Base-by-base conservation (phyloP, 92 coral and sea anemone species). In the Porites evermanni region DNA sequence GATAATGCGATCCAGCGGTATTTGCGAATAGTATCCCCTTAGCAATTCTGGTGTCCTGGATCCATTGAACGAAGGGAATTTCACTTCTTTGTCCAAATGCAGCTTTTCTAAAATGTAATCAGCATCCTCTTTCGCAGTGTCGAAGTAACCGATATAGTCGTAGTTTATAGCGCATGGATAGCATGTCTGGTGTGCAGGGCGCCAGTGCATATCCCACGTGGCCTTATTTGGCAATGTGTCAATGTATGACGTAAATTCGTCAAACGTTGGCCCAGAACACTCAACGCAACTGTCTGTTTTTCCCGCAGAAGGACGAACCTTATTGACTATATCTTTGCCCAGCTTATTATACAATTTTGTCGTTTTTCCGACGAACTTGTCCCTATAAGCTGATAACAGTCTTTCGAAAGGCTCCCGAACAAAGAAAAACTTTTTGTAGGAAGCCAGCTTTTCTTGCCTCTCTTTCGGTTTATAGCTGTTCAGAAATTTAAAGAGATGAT, bases 361-460 rank as follows among this genome's bases (percentile, higher is more conserved):
- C 26, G 85, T 81, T 54, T 81, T 54, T 7, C 67, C 65, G 7
- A 54, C 77, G 70, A 81, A 81, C 70, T 81, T 81, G 63, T 81
- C 85, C 68, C 85, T 69, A 67, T 69, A 81, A 0, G 85, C 85
- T 44, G 77, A 81, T 7, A 81, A 61, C 17, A 81, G 6, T 18
- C 85, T 71, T 26, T 81, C 85, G 70, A 81, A 81, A 16, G 85
- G 85, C 64, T 81, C 77, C 12, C 85, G 32, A n/a, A 81, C 85
- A 67, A 81, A 81, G 68, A 68, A 81, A 44, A 81, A 81, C 64
- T 53, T 81, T 68, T 52, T 32, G 38, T 81, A 81, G 20, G 77
- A 13, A 1, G 69, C 16, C 11, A 81, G 58, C 85, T 53, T 81
- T 9, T n/a, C 18, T 32, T 70, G 76, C 8, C 85, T 81, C 17